Base-by-base conservation (phyloP, 2,113 vertebrate species). In the Myotis yumanensis region DNA sequence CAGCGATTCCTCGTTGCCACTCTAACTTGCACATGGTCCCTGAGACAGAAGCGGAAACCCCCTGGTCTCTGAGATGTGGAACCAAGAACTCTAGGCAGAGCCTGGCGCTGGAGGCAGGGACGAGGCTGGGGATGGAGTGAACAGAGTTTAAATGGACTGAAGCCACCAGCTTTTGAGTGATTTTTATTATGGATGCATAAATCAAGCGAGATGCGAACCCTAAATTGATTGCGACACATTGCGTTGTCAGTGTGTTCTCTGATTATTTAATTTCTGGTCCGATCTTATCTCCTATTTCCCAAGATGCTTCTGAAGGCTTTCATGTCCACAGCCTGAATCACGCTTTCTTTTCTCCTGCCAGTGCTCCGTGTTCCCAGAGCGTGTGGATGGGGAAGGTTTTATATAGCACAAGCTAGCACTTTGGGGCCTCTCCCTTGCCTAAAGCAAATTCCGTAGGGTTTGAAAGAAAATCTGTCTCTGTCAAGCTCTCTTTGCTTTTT, bases 231-330 rank as follows among this genome's bases (percentile, higher is more conserved):
- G 95, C 95, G 46, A 96, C 96, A 97, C 2, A 4, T 59, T 3
- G 35, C 2, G 4, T 90, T 96, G 96, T 96, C 97, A 51, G 77
- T 51, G 84, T 81, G 93, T 79, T 93, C 89, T 69, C 88, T 81
- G 94, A 64, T 96, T 90, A 91, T 68, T 97, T 93, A 80, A 93
- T 88, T 96, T 96, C 90, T 96, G 87, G 83, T 87, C 89, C 83
- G 96, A 97, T 97, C 94, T 97, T 97, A 97, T 97, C 97, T 95
- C 52, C 8, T 28, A 0, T 94, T 97, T 97, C 96, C 92, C 97
- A 95, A 93, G 96, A 93, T 88, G 93, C 37, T 94, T 59, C 85
- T 81, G 90, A 95, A 88, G 68, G 59, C 52, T 96, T 96, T 93
- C 81, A 52, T 40, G 93, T 96, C 86, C 91, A 62, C n/a, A 90